A percentile compares a stretch with the other conserved stretches of the same genome.
phyloP scores from a whole-genome alignment of 2,797 vertebrate genomes.

The Melanogrammus aeglefinus region DNA sequence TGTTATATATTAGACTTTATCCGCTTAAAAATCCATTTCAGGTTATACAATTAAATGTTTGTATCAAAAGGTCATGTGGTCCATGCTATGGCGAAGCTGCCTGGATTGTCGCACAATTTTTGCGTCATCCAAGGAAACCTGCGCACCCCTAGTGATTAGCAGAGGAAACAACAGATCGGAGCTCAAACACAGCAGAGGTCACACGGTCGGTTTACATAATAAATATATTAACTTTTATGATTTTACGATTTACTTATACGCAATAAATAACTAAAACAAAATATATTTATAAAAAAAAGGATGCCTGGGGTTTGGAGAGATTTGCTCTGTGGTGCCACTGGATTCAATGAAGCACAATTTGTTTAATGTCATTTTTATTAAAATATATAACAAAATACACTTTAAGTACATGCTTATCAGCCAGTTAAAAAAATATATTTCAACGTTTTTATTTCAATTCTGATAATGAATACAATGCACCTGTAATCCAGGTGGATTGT shows the following conservation, averaged over 20 bases:
- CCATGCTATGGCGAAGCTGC: not conserved
- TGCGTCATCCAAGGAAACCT: not conserved
- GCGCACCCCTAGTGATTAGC: not conserved
- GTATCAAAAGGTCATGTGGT: slow-evolving; percentile 45
- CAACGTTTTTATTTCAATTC: not conserved
- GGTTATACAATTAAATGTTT: not conserved
- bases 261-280: not conserved
- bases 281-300: not conserved
- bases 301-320: not conserved
- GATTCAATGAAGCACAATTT: not conserved
- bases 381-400: not conserved
- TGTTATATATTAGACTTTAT: not conserved
- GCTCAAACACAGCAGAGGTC: not conserved
- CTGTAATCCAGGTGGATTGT: not conserved
- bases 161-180: not conserved
- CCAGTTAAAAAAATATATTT: not conserved
- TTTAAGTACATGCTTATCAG: not conserved
- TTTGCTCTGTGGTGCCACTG: not conserved
- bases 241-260: not conserved
- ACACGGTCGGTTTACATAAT: not conserved
- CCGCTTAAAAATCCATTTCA: not conserved
- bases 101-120: slow-evolving; percentile 37
- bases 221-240: not conserved
- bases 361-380: not conserved
- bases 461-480: not conserved